These are phyloP conservation scores for Harmothoe impar DNA, from an alignment of 2,888 invertebrate genomes.

Conservation along the genomic window DNA sequence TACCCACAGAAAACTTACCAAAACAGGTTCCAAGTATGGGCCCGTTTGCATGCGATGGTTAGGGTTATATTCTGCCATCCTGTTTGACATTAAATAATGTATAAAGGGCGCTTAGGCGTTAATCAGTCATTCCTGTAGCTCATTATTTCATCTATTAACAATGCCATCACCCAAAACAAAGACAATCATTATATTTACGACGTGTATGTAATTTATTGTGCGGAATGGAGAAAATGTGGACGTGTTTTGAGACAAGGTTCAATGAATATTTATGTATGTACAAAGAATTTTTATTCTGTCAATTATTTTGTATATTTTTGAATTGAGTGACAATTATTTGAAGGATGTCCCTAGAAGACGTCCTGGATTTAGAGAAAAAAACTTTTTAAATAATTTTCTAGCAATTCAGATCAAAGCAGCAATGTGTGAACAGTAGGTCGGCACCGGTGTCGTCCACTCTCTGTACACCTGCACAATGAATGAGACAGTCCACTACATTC, in stretches of 20 bases:
- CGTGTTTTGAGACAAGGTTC: constrained; percentile 19
- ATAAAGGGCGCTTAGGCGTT: constrained; percentile 14
- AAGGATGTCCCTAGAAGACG: neutral
- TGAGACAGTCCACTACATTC: neutral
- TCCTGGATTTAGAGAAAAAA: neutral
- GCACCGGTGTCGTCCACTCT: neutral
- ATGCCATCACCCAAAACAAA: constrained; percentile 39
- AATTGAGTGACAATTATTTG: constrained; percentile 37
- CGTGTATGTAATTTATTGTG: constrained; percentile 63
- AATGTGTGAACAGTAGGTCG: neutral
- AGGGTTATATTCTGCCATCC: neutral
- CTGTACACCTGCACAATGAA: neutral
- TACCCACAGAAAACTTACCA: constrained; percentile 5
- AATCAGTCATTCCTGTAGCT: constrained; percentile 52
- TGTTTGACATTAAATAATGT: constrained; percentile 16
- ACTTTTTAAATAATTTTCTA: neutral
- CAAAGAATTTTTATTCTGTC: constrained; percentile 40
- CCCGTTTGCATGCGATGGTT: neutral
- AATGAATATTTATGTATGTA: constrained; percentile 61
- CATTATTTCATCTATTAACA: constrained; percentile 55
- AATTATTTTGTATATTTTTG: constrained; percentile 55
- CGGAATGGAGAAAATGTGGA: constrained; percentile 57
- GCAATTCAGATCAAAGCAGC: constrained; percentile 24
- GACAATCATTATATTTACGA: constrained; percentile 56
- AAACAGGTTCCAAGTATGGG: constrained; percentile 36